Conservation (phyloP, 92 coral and sea anemone species). For the Diadumene lineata region DNA sequence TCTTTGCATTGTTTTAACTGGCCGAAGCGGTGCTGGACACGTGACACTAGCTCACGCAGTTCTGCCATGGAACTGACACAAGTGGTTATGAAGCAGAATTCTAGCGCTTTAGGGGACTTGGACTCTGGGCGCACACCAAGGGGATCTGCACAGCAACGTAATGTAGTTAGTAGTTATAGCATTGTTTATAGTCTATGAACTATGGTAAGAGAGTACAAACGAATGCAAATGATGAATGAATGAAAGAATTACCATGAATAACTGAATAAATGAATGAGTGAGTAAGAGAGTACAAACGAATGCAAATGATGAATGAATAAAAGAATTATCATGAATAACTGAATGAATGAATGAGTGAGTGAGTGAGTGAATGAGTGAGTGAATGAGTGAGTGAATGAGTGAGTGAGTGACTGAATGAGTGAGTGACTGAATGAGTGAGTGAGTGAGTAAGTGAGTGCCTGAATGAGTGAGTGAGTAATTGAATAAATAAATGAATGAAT, state of each 20-base stretch:
- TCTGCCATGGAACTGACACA: constrained; percentile 75
- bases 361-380: no score
- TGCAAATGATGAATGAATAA: background rate
- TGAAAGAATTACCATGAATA: no score
- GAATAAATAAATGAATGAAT: background rate
- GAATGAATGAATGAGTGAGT: no score
- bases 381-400: no score
- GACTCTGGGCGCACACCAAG: background rate
- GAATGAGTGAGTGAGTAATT: no score
- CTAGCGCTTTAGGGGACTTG: constrained; percentile 34
- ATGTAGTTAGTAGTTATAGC: no score
- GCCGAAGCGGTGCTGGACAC: constrained; percentile 65
- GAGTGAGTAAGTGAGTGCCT: no score
- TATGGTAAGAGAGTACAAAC: background rate
- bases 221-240: background rate
- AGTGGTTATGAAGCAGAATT: constrained; percentile 65
- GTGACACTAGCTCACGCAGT: constrained; percentile 56
- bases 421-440: no score
- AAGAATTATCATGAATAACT: no score
- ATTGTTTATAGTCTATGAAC: no score
- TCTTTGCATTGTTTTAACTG: constrained; percentile 73
- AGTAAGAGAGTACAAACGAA: background rate
- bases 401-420: no score
- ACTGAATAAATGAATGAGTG: background rate
- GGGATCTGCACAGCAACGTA: background rate